These are phyloP conservation scores for Eristalis pertinax DNA, from an alignment of 2,888 invertebrate genomes.

Conservation along the genomic window DNA sequence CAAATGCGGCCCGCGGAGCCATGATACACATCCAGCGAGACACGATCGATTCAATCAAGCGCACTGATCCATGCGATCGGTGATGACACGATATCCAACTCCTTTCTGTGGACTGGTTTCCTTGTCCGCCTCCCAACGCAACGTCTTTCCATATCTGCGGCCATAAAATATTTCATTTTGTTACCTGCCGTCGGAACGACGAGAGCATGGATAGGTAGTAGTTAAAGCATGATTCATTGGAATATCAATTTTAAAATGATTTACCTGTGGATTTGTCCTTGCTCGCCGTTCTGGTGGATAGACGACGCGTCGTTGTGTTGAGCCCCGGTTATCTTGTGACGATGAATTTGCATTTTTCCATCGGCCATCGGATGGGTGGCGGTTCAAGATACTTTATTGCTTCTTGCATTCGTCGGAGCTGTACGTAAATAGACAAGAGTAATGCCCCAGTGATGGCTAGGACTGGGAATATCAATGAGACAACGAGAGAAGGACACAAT, in stretches of 20 bases:
- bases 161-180: conserved; percentile 32
- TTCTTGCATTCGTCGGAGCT: conserved; percentile 1
- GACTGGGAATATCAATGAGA: conserved; percentile 33
- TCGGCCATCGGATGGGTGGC: background rate
- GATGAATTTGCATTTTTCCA: conserved; percentile 43
- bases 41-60: conserved; percentile 22
- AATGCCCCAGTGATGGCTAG: conserved; percentile 25
- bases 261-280: conserved; percentile 42
- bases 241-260: conserved; percentile 44
- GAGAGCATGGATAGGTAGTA: background rate
- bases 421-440: conserved; percentile 22
- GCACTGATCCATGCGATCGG: conserved; percentile 43
- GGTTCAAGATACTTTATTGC: conserved; percentile 27
- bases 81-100: background rate
- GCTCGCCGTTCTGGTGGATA: background rate
- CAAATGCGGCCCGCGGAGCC: conserved; percentile 27
- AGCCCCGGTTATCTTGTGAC: conserved; percentile 8
- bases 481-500: conserved; percentile 24
- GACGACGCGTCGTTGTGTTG: background rate
- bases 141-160: conserved; percentile 14
- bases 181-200: conserved; percentile 32
- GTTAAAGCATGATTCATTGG: conserved; percentile 11
- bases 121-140: background rate
- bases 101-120: background rate
- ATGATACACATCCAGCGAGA: conserved; percentile 16